phyloP scores from a whole-genome alignment of 2,888 invertebrate genomes.

The Drosophila lutescens region DNA sequence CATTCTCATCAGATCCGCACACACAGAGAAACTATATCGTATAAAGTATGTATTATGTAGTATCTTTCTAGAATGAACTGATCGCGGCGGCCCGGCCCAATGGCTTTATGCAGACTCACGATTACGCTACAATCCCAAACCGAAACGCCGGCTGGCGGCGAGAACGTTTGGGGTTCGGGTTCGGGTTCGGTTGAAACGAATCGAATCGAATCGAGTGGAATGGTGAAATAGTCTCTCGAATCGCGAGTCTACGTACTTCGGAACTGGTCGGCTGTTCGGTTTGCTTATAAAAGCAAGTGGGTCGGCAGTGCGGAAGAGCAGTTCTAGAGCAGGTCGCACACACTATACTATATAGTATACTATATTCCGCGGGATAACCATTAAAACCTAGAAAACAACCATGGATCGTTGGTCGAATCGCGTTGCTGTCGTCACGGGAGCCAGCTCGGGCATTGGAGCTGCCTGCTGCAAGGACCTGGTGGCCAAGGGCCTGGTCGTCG shows the following conservation, averaged over 20 bases:
- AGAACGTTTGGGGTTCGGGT: not conserved
- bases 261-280: not conserved
- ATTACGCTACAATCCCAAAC: slow-evolving; percentile 6
- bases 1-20: not conserved
- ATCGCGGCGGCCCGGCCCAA: too few species aligned
- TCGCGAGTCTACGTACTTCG: not conserved
- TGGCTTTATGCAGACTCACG: slow-evolving; percentile 11
- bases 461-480: slow-evolving; percentile 84
- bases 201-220: not conserved
- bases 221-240: slow-evolving; percentile 4
- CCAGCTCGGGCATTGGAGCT: slow-evolving; percentile 87
- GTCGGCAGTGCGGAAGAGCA: not conserved
- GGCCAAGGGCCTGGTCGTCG: slow-evolving; percentile 85
- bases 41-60: too few species aligned
- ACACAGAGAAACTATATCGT: not conserved
- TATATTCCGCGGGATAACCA: not conserved
- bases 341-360: too few species aligned
- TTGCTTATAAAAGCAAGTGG: slow-evolving; percentile 2
- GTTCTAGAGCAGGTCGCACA: not conserved
- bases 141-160: slow-evolving; percentile 1
- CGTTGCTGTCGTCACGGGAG: slow-evolving; percentile 87
- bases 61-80: slow-evolving; percentile 8
- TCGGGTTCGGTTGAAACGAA: too few species aligned
- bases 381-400: not conserved
- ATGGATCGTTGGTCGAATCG: slow-evolving; percentile 86